Base-by-base conservation (phyloP, 2,888 invertebrate genomes). In the Andrena praecox region DNA sequence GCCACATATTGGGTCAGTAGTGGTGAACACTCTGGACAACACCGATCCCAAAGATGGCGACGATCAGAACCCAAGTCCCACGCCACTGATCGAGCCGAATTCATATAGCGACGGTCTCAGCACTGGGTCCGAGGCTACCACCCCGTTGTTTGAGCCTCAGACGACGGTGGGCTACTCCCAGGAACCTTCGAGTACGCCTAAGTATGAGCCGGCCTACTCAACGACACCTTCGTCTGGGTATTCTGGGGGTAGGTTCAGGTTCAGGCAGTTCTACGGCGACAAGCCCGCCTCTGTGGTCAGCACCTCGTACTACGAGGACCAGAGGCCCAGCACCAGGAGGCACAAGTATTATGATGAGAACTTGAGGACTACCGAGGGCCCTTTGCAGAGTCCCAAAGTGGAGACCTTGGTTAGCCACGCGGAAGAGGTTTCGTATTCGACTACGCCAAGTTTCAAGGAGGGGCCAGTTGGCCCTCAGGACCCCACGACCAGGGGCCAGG, bases 1-100 rank as follows among this genome's bases (percentile, higher is more conserved):
- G 16, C 98, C 98, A 0, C 98, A 98, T 89, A 97, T 98, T 0
- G 98, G 98, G 0, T 97, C 97, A 0, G 97, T 98, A 3, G 97
- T 98, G 0, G 95, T 98, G 1, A 96, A 96, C 88, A 95, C 95
- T 6, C 67, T 91, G n/a, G 92, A 91, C 52, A 88, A 89, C 20
- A 52, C 76, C 0, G 76, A 81, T n/a, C 67, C 82, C 0, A 84
- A 85, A 8, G 62, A 84, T 2, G 84, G 82, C 5, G 84, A 85
- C 0, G 82, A 83, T 27, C 82, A 83, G 3, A 89, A 90, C 56
- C 85, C 89, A 0, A 91, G 80, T 56, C 91, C 92, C 1, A 90
- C 89, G 8, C 90, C 92, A 2, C 66, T 91, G n/a, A 91, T 93
- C 62, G 92, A 92, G 59, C 92, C 91, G 0, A 92, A 93, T 48